Evolutionary conservation across 2,113 vertebrate species (phyloP).

Genomic region (Tragelaphus scriptus): DNA sequence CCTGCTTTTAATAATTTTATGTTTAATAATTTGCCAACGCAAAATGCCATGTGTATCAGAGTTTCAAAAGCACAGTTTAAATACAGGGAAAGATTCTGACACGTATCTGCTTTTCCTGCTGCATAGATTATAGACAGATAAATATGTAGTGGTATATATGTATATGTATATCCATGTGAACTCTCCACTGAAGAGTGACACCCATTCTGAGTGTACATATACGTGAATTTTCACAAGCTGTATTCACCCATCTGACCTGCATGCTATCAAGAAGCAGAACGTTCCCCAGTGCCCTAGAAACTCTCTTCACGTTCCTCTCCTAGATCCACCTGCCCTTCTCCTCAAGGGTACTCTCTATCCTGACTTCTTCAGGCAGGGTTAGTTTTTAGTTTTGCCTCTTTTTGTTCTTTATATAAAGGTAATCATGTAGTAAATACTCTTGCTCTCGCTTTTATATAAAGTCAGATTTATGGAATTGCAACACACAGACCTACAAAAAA

Average conservation of each 20-base stretch:
- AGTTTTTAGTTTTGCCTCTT: neutral
- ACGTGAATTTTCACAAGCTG: neutral
- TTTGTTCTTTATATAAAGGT: neutral
- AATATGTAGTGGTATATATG: neutral
- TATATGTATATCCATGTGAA: neutral
- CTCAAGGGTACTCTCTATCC: neutral
- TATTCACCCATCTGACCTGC: neutral
- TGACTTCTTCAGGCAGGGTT: neutral
- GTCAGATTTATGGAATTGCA: neutral
- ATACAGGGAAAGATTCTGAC: neutral
- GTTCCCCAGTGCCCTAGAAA: neutral
- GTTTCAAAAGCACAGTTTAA: neutral
- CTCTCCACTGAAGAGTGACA: neutral
- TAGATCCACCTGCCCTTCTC: neutral
- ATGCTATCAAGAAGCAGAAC: neutral
- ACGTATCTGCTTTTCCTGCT: neutral
- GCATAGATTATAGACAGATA: neutral
- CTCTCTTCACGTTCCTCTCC: neutral
- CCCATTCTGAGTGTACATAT: neutral
- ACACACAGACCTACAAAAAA: neutral
- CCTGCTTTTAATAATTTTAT: constrained; percentile 29
- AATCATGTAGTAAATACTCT: neutral
- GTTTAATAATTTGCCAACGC: neutral
- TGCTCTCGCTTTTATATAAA: neutral
- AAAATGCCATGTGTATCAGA: neutral